Evolutionary conservation across 2,113 vertebrate genomes (phyloP).

Genomic region (Cepphus grylle): DNA sequence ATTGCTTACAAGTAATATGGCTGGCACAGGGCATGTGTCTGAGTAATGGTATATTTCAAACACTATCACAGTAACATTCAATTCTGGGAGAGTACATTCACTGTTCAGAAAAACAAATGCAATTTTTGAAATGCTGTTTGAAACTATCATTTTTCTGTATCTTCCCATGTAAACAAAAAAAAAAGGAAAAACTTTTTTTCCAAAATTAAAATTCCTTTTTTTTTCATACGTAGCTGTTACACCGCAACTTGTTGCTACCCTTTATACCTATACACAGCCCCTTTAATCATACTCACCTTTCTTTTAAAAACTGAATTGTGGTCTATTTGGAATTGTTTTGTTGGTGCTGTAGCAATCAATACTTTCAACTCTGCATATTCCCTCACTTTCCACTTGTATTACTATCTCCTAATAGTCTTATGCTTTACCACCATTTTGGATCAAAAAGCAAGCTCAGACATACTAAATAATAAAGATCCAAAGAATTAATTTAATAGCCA

Average conservation of each 20-base stretch:
- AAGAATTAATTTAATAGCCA: neutral
- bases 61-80: neutral
- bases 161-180: neutral
- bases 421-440: neutral
- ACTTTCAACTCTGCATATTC: neutral
- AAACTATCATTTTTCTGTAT: neutral
- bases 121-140: neutral
- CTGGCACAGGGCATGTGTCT: neutral
- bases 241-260: neutral
- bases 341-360: neutral
- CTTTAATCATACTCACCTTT: neutral
- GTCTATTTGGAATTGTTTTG: neutral
- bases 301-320: neutral
- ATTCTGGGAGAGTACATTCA: neutral
- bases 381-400: neutral
- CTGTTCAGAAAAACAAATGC: neutral
- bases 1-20: conserved; percentile 43
- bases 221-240: neutral
- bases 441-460: neutral
- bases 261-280: neutral
- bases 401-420: neutral
- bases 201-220: neutral
- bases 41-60: neutral
- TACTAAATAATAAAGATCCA: neutral
- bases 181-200: neutral